Base-by-base conservation (phyloP, 2,113 vertebrate species). In the Nematolebias whitei region DNA sequence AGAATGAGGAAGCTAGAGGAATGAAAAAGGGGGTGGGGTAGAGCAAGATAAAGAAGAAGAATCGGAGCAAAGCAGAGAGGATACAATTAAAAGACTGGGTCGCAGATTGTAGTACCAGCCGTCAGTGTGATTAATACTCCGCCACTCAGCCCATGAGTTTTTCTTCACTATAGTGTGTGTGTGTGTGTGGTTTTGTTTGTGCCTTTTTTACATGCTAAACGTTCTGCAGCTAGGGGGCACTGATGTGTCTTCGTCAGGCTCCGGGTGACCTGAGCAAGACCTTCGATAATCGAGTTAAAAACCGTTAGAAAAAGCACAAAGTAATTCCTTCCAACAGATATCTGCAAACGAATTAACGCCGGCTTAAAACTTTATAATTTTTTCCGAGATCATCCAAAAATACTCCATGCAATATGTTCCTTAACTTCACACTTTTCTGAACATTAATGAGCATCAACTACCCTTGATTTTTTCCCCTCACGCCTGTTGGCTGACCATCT, bases 31-130 rank as follows among this genome's bases (percentile, higher is more conserved):
- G 71, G 65, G 71, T 7, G 26, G 62, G 63, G 77, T 64, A 71
- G 62, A 71, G 75, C 50, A 26, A 89, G 90, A 91, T 89, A 91
- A 91, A 90, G 85, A 81, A 68, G 52, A 71, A 84, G 79, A 79
- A 83, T 54, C 50, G 75, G 78, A 84, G 81, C 82, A 84, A 72
- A 85, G 74, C 78, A 80, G 68, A 6, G 78, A 66, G 88, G 88
- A 92, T 81, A 87, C 82, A 87, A 91, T 93, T 91, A 91, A 93
- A 91, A 89, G 87, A 81, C 76, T 74, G 71, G 89, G 88, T 90
- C 90, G 90, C 83, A 89, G 88, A 91, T 84, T 86, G 84, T 79
- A 71, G 82, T 83, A 77, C 77, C 72, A 84, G 77, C 76, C 53
- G 63, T 88, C 75, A 85, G 67, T 80, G 60, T 83, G 78, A 90